Conservation (phyloP, 2,113 vertebrate genomes). For the Lynx canadensis region DNA sequence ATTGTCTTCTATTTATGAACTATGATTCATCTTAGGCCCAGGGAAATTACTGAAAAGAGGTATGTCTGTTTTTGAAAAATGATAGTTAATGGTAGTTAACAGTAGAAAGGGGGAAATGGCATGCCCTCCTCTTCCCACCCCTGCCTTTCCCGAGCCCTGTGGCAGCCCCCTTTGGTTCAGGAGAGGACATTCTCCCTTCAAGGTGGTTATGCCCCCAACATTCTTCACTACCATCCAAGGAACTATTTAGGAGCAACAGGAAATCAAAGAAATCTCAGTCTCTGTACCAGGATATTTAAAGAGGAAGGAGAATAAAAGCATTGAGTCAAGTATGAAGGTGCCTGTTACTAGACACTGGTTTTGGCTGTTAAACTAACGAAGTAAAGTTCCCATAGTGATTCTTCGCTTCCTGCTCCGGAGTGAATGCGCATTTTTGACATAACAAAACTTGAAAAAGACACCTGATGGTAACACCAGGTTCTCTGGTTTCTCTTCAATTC, state of each 20-base stretch:
- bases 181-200: neutral
- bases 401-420: neutral
- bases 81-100: neutral
- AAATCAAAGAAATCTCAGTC: neutral
- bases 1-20: neutral
- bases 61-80: neutral
- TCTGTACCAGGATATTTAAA: neutral
- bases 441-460: neutral
- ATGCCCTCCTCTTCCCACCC: neutral
- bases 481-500: constrained; percentile 19
- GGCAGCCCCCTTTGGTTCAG: neutral
- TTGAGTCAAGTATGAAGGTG: neutral
- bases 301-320: neutral
- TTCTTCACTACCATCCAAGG: neutral
- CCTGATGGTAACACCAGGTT: neutral
- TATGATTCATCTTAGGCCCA: neutral
- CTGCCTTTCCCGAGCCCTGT: neutral
- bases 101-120: neutral
- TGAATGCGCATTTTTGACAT: neutral
- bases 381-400: neutral
- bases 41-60: neutral
- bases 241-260: neutral
- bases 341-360: neutral
- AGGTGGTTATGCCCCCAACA: accelerated
- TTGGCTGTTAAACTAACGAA: neutral